Base-by-base conservation (phyloP, 2,113 vertebrate species). In the Anguilla japonica region DNA sequence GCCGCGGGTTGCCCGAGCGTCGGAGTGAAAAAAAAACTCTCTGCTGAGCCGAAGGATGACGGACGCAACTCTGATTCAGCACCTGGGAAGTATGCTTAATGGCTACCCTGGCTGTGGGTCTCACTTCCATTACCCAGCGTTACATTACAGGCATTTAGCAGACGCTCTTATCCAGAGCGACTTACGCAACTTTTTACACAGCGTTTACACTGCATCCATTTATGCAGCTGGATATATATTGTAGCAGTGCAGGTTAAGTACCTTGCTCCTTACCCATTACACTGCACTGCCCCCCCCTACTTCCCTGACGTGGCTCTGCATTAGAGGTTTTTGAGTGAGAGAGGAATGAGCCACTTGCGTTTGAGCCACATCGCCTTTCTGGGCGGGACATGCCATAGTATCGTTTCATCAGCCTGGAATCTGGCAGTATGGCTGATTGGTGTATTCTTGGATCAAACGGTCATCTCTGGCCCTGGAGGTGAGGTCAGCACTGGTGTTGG, bases 21-120 rank as follows among this genome's bases (percentile, higher is more conserved):
- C 2, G 41, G 43, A 63, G n/a, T 26, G 39, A 67, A 81, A 84
- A 86, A 40, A 87, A 34, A 87, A 86, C 87, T 41, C n/a, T 14
- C 82, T 87, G 87, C 71, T 85, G 89, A 91, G 90, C 89, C 83
- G 87, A 83, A 71, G 86, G 86, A 84, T 86, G 89, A 81, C 41
- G 46, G 90, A 90, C 88, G 87, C 89, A 87, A 91, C 91, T 89
- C 90, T 89, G 90, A 91, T 92, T 87, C 88, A 83, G 89, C 41
- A 80, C 71, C 4, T 89, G 67, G 88, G 84, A 87, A 86, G 81
- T 56, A 18, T 87, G 40, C 90, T 56, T 60, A 60, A 20, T 60
- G 56, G 56, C 14, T 60, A 8, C 14, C 14, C 3, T 18, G 56
- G 56, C 56, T 3, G 14, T 60, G 13, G 56, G 3, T 15, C 18